Percentiles rank a stretch among this genome's conserved stretches.
Conservation (phyloP, 2,113 vertebrate genomes). For the Neopipo cinnamomea region DNA sequence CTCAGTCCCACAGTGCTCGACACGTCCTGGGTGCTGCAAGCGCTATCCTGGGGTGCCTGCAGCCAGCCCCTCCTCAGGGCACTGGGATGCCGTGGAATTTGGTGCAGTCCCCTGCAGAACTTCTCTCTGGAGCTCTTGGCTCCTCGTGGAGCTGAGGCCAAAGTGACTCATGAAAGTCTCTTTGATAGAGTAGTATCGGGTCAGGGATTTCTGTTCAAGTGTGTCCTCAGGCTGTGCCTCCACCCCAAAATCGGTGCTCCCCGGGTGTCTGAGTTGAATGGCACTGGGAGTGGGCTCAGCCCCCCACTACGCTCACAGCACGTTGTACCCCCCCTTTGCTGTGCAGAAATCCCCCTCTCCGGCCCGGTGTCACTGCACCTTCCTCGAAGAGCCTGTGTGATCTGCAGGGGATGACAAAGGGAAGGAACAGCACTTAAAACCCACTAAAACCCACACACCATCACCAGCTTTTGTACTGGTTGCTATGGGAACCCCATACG, state of each 20-base stretch:
- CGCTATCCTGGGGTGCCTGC: accelerated
- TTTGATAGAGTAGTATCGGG: background rate
- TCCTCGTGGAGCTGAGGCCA: background rate
- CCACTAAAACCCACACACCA: slow-evolving; percentile 39
- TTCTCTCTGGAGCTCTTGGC: background rate
- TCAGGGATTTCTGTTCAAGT: background rate
- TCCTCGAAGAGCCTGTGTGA: slow-evolving; percentile 25
- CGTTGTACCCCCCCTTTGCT: accelerated
- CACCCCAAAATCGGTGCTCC: background rate
- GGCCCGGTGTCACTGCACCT: background rate
- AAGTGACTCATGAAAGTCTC: background rate
- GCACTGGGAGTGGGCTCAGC: background rate
- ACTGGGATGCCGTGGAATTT: background rate
- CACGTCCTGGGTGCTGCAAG: accelerated
- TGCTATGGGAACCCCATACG: slow-evolving; percentile 72
- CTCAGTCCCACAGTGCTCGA: accelerated
- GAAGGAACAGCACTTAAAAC: slow-evolving; percentile 40
- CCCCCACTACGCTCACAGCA: background rate
- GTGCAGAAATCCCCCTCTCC: background rate
- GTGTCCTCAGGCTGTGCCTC: background rate
- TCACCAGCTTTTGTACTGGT: slow-evolving; percentile 53
- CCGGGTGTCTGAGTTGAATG: accelerated
- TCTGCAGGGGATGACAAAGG: slow-evolving; percentile 57
- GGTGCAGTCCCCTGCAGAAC: background rate
- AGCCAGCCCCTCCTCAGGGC: background rate